Evolutionary conservation across 2,113 vertebrate species (phyloP), one percentile per base, ranked within the genome.

Genomic region (Crocuta crocuta): DNA sequence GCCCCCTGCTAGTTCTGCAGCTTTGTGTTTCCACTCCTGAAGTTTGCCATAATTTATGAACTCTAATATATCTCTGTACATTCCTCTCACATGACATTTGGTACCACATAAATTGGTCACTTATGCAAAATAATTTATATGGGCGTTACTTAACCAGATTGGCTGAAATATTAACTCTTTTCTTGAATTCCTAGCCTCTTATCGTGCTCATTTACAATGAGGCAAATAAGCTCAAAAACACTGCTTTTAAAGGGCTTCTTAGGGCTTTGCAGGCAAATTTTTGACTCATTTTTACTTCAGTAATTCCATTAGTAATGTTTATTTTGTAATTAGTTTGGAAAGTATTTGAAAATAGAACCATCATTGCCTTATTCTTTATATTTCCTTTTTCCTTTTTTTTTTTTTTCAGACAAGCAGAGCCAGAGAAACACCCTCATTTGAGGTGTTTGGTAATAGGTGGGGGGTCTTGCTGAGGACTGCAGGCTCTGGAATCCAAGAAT

Each of bases 271-370:
- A 79, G 63, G n/a, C 0, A 76, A 17, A 85, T 13, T 86, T 91
- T 81, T 86, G 55, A 95, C 28, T 80, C 16, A 91, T 19, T 89
- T 92, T 50, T 45, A 76, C 48, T 70, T 95, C 58, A 82, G 28
- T 39, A 74, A 94, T 88, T 90, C 81, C 13, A 50, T 74, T 24
- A 68, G 74, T 12, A 65, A 13, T 43, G 5, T 66, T 88, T 50
- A 80, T 70, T 88, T 50, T 73, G n/a, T 43, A 50, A 89, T 24
- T 74, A 43, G 33, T 9, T 80, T 81, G 31, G 73, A 66, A 89
- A 86, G 7, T 33, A 31, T 45, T 95, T 90, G 31, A 93, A 90
- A 61, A 26, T 17, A 90, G 65, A 48, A 24, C 7, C 1, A 33
- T 26, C 71, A 16, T 81, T 50, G 74, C 24, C 9, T 58, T 61